Evolutionary conservation across 1,140 invertebrate species (phyloP), one percentile per base, ranked within the genome.

Genomic region (Brachionus manjavacas): DNA sequence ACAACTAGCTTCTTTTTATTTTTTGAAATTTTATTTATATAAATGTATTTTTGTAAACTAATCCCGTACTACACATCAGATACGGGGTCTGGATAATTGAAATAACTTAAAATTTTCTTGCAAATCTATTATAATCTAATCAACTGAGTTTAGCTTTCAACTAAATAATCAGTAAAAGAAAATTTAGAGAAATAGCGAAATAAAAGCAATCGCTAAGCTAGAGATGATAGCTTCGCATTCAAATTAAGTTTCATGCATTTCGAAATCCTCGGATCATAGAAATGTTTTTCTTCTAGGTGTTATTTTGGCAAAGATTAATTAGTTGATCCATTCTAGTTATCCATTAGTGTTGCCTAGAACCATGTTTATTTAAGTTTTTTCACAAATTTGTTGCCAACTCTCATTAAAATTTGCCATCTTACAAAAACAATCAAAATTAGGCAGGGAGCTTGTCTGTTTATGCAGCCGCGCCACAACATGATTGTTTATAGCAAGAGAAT

Each of bases 61-160:
- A 68, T 31, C 66, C 31, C 66, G 9, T 31, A 31, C 25, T 31
- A 68, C 25, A 68, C 25, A 68, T 68, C 25, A 68, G 66, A 68
- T 31, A 31, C 31, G 25, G 35, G 39, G 68, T 72, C 68, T 72
- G 68, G 68, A 72, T 72, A 72, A 72, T 72, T 72, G 68, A 72
- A 72, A 72, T 72, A 72, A 72, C 39, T 72, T 72, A 72, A 72
- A 41, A 41, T 41, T 72, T 46, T 72, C 16, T 16, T 72, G 28
- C 68, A 72, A 72, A 72, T 35, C 68, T 72, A 72, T 41, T 72
- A 72, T 72, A 72, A 72, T 43, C 68, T 72, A 72, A 72, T 72
- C 68, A 72, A 72, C 43, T 72, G 52, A 60, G 52, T 60, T 60
- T 20, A 35, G 68, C 39, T 72, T 68, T 68, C 31, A 31, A 31